These are phyloP conservation scores for Chymomyza procnemis DNA, from an alignment of 2,888 invertebrate species.

Conservation along the genomic window DNA sequence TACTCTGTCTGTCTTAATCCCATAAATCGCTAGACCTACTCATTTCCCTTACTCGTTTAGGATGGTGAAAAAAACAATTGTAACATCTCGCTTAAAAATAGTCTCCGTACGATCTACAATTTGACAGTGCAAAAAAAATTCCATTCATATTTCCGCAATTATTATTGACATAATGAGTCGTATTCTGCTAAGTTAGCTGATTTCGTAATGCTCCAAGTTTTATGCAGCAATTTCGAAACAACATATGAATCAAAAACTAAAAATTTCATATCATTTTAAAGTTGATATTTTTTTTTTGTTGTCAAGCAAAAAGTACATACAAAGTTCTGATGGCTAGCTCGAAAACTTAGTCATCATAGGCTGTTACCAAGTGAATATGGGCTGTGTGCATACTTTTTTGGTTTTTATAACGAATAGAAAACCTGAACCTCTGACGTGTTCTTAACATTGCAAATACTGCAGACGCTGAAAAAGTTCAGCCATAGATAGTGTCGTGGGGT, in stretches of 20 bases:
- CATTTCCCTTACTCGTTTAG: no score
- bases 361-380: background rate
- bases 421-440: constrained; percentile 9
- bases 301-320: no score
- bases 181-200: background rate
- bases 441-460: constrained; percentile 24
- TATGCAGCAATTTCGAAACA: background rate
- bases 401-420: background rate
- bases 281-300: no score
- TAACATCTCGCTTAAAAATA: no score
- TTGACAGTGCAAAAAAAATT: background rate
- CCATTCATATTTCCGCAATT: background rate
- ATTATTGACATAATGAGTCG: background rate
- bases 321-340: background rate
- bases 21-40: no score
- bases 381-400: background rate
- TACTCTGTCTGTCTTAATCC: no score
- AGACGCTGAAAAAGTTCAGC: background rate
- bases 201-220: background rate
- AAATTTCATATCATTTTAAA: background rate
- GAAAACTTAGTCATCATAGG: background rate
- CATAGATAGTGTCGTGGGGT: background rate
- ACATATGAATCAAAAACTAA: background rate
- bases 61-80: no score
- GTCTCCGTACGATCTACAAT: no score